Percentiles rank a stretch among this genome's conserved stretches.
Conservation (phyloP, 2,888 invertebrate genomes). For the Eupithecia subumbrata region DNA sequence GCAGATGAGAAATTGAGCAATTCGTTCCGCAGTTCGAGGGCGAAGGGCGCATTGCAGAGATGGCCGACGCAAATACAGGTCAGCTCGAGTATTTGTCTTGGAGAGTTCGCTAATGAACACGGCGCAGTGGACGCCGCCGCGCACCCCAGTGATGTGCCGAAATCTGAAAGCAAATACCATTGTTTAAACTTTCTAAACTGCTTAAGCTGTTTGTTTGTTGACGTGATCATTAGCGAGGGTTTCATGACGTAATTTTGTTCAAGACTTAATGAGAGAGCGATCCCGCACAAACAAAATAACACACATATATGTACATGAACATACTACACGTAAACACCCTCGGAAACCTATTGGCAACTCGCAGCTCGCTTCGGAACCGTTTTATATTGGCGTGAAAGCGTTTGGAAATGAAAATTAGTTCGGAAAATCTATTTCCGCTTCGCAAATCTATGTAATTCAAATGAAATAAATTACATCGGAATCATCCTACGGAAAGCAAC, state of each 20-base stretch:
- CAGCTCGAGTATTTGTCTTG: conserved; percentile 58
- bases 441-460: conserved; percentile 13
- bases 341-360: background rate
- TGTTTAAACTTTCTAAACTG: conserved; percentile 36
- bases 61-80: conserved; percentile 65
- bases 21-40: conserved; percentile 57
- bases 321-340: background rate
- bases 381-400: background rate
- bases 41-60: conserved; percentile 71
- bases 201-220: conserved; percentile 26
- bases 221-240: conserved; percentile 27
- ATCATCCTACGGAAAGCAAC: conserved; percentile 13
- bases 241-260: conserved; percentile 29
- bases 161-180: conserved; percentile 60
- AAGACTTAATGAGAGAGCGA: conserved; percentile 1
- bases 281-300: background rate
- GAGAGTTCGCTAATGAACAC: conserved; percentile 60
- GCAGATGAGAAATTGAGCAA: conserved; percentile 62
- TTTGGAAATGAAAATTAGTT: conserved; percentile 9
- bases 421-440: conserved; percentile 21
- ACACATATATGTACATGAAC: background rate
- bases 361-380: background rate
- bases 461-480: conserved; percentile 22
- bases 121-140: conserved; percentile 50
- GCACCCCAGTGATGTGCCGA: conserved; percentile 63